These are phyloP conservation scores for Lutjanus erythropterus DNA, from an alignment of 2,113 vertebrate genomes.

Conservation along the genomic window DNA sequence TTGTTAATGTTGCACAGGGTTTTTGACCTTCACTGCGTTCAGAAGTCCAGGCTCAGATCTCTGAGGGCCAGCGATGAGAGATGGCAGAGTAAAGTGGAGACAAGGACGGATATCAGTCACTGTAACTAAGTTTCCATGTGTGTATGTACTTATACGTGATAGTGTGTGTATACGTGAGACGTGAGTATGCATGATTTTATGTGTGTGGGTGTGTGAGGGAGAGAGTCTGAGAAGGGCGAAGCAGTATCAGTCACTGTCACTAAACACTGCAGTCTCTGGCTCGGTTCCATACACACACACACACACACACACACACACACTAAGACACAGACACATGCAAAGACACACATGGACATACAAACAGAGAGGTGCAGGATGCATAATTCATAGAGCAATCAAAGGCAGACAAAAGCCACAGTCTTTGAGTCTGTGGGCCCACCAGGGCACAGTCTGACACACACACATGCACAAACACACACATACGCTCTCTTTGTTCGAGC, in stretches of 20 bases:
- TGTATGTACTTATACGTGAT: constrained; percentile 9
- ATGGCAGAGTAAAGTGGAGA: constrained; percentile 17
- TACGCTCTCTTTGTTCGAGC: too few species aligned
- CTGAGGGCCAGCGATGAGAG: constrained; percentile 36
- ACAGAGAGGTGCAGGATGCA: constrained; percentile 66
- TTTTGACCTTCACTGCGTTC: constrained; percentile 51
- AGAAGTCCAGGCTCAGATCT: constrained; percentile 3
- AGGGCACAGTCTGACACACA: constrained; percentile 45
- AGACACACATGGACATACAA: constrained; percentile 56
- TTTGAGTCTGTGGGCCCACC: constrained; percentile 60
- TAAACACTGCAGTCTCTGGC: constrained; percentile 73
- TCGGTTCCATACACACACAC: constrained; percentile 43
- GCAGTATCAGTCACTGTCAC: constrained; percentile 77
- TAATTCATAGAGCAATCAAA: constrained; percentile 79
- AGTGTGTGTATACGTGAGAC: constrained; percentile 7
- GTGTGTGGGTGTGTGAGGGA: constrained; percentile 15
- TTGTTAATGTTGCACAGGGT: background rate
- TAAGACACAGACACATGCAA: background rate
- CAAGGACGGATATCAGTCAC: constrained; percentile 61
- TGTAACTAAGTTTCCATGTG: constrained; percentile 17
- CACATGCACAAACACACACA: constrained; percentile 31
- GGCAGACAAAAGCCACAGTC: constrained; percentile 68
- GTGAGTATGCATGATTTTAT: background rate
- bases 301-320: constrained; percentile 10
- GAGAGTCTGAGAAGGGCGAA: constrained; percentile 58